Base-by-base conservation (phyloP, 2,113 vertebrate species). In the Anhinga anhinga region DNA sequence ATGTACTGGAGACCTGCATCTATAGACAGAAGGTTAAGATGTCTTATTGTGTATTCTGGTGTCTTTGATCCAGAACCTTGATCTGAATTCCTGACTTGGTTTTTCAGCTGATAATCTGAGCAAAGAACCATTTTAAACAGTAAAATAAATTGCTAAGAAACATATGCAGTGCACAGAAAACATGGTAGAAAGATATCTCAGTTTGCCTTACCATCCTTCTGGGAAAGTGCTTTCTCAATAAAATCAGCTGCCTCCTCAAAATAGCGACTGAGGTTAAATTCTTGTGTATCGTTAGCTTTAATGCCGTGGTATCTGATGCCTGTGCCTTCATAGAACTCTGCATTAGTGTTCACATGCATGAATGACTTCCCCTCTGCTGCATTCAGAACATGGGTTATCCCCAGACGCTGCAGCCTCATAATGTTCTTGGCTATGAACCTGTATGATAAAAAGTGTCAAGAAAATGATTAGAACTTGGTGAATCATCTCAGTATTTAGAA, bases 311-410 rank as follows among this genome's bases (percentile, higher is more conserved):
- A 99, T 74, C 95, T 98, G 98, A 99, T 99, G 95, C 98, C 99
- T 3, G 99, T 99, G 95, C 99, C 99, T 76, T 98, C 96, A 88
- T 99, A 99, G 98, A 99, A 99, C 61, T 98, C 99, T n/a, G 98
- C 98, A 20, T 97, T 99, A 85, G 99, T 99, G 98, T 99, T 99
- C 95, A 99, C 99, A 5, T 99, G 99, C 99, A 99, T 99, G 97
- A 99, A 99, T 66, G 99, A 99, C 96, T 98, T 99, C 71, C 99
- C 99, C 95, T 99, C 99, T 2, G 99, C 99, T 19, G 99, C 98
- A 29, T 99, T 99, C 84, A 99, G 98, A 95, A 99, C 97, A 5
- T 99, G 99, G 27, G 99, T 99, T 97, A 99, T 99, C 19, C 99
- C 99, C 34, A 99, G 97, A 36, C 97, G 99, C 98, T 99, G 99